Evolutionary conservation across 2,113 vertebrate species (phyloP), one percentile per base, ranked within the genome.

Genomic region (Pygoscelis adeliae): DNA sequence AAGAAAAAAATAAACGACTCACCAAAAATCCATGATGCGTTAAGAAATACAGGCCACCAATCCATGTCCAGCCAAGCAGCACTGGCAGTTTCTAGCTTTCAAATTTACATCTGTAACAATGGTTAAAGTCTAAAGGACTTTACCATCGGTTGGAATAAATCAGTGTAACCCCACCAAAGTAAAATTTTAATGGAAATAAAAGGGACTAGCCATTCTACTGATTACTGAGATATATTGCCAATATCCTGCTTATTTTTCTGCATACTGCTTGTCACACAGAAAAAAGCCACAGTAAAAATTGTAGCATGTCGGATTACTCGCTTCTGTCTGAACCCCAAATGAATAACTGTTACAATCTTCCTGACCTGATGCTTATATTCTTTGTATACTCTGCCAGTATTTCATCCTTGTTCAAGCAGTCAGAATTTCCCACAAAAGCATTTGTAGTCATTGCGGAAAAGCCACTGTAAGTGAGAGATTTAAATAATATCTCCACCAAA

Each of bases 401-500:
- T 95, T 93, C 40, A 87, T 47, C 63, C 67, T 72, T 82, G 26
- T 87, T 95, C 63, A 82, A 92, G 76, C 9, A 87, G 67, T 66
- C 80, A 81, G 83, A 95, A 95, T 93, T 92, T 78, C 52, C 11
- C 38, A 83, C 47, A 91, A 84, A 92, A 91, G 36, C 47, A 40
- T 87, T 82, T 86, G 20, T 53, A 89, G 61, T 81, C n/a, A 59
- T n/a, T 52, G 55, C 0, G 1, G 59, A 84, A 93, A 55, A 91
- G 47, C 47, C 34, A 55, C 55, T 67, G 21, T 87, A 81, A 93
- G 36, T 66, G 49, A 90, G 47, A 95, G 77, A 82, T 91, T 92
- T 93, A 92, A 95, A 89, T 90, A 95, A 72, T 72, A 79, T 63
- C 56, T 67, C 65, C 40, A 79, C 59, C 40, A 93, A 84, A 87